A percentile compares a stretch with the other conserved stretches of the same genome.
Evolutionary conservation across 2,888 invertebrate species (phyloP).

Genomic region (Lobophora halterata): DNA sequence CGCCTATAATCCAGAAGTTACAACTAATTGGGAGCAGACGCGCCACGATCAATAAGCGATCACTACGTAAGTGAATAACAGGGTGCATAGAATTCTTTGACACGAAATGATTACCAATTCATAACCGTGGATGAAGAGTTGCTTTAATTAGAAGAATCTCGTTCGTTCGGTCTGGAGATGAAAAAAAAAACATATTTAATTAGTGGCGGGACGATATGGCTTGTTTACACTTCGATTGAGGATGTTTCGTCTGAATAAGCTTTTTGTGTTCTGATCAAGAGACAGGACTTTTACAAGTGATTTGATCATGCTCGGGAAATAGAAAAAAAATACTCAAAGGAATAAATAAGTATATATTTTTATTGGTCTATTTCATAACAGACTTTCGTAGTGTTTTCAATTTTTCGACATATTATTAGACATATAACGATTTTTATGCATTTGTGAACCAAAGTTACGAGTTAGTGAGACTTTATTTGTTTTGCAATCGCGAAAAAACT

Average conservation of each 20-base stretch:
- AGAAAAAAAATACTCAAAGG: too few species aligned
- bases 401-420: too few species aligned
- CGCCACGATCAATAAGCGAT: conserved; percentile 30
- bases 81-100: conserved; percentile 56
- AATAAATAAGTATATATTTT: too few species aligned
- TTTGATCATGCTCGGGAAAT: too few species aligned
- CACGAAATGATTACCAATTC: conserved; percentile 74
- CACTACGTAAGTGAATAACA: conserved; percentile 25
- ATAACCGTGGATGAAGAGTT: conserved; percentile 56
- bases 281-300: too few species aligned
- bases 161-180: conserved; percentile 8
- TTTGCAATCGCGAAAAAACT: too few species aligned
- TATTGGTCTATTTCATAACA: too few species aligned
- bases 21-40: conserved; percentile 30
- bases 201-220: conserved; percentile 20
- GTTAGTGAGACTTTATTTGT: too few species aligned
- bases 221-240: conserved; percentile 16
- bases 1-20: conserved; percentile 18
- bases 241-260: neutral
- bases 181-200: conserved; percentile 29
- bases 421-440: too few species aligned
- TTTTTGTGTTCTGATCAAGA: too few species aligned
- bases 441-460: too few species aligned
- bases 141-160: conserved; percentile 68
- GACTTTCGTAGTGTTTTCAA: too few species aligned